Evolutionary conservation across 2,797 vertebrate genomes (phyloP).

Genomic region (Microchirus variegatus): DNA sequence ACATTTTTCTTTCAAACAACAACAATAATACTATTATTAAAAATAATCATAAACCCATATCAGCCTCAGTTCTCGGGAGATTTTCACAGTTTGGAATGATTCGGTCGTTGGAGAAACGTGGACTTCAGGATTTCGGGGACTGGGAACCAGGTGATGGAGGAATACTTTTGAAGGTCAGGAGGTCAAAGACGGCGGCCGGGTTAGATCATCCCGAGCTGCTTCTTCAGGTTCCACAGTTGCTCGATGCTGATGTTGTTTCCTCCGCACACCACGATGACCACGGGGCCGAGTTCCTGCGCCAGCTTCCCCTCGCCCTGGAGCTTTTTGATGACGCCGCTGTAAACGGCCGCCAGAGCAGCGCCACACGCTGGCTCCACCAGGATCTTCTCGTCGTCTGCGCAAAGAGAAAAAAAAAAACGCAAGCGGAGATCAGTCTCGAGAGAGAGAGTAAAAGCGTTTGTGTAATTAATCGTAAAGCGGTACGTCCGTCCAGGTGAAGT

Average conservation of each 20-base stretch:
- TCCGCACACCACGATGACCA: constrained; percentile 91
- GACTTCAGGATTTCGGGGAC: constrained; percentile 3
- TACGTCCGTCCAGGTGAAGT: background rate
- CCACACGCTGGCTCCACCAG: constrained; percentile 91
- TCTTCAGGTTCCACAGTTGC: constrained; percentile 82
- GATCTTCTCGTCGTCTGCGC: constrained; percentile 89
- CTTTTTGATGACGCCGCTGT: constrained; percentile 81
- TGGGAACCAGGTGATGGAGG: constrained; percentile 25
- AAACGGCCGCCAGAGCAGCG: constrained; percentile 86
- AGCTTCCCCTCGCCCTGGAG: constrained; percentile 84
- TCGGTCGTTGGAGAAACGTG: constrained; percentile 21
- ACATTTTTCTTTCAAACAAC: constrained; percentile 22
- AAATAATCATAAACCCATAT: background rate
- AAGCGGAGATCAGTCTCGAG: constrained; percentile 8
- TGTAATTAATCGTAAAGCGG: no score
- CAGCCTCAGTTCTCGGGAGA: constrained; percentile 22
- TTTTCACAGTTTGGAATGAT: constrained; percentile 65
- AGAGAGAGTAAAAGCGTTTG: no score
- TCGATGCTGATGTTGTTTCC: constrained; percentile 84
- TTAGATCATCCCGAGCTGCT: constrained; percentile 76
- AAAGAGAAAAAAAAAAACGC: background rate
- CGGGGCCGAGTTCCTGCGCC: constrained; percentile 57
- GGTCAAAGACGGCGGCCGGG: background rate
- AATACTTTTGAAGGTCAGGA: constrained; percentile 24
- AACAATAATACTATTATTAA: background rate